These are phyloP conservation scores for Dicranocentrus wangi DNA, from an alignment of 2,888 invertebrate species.

Conservation along the genomic window DNA sequence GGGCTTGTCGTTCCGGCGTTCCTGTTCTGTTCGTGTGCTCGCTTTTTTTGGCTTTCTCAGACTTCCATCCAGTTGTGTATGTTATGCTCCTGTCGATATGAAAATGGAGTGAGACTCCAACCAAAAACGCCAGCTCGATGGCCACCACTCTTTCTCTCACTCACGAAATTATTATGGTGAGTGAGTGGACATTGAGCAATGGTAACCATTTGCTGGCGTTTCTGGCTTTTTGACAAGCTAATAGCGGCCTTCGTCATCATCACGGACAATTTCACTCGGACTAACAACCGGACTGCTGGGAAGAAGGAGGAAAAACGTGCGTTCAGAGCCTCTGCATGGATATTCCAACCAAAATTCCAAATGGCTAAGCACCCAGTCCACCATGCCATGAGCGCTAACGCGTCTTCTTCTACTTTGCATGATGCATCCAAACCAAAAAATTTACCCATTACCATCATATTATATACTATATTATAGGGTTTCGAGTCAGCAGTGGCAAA, in stretches of 20 bases:
- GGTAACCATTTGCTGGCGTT: slow-evolving; percentile 53
- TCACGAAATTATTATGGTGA: slow-evolving; percentile 18
- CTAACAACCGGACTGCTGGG: slow-evolving; percentile 51
- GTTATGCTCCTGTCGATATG: slow-evolving; percentile 43
- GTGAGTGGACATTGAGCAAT: slow-evolving; percentile 57
- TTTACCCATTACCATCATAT: slow-evolving; percentile 23
- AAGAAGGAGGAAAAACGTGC: slow-evolving; percentile 31
- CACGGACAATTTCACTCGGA: slow-evolving; percentile 62
- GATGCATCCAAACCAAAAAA: slow-evolving; percentile 43
- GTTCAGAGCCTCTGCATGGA: slow-evolving; percentile 50
- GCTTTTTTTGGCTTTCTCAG: slow-evolving; percentile 37
- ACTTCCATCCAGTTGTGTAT: too few relatives aligned
- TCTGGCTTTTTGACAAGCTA: slow-evolving; percentile 63
- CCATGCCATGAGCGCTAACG: slow-evolving; percentile 5
- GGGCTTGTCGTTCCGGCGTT: slow-evolving; percentile 31
- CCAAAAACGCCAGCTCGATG: neutral
- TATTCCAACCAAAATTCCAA: slow-evolving; percentile 43
- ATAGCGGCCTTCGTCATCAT: slow-evolving; percentile 63
- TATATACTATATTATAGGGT: neutral
- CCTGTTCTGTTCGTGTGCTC: slow-evolving; percentile 10
- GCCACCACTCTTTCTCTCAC: neutral
- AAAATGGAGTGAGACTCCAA: slow-evolving; percentile 24
- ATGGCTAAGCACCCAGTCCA: slow-evolving; percentile 15
- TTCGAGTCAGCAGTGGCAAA: slow-evolving; percentile 2
- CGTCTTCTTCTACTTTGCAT: too few relatives aligned